Conservation (phyloP, 1,140 invertebrate genomes). For the Dendrolimus kikuchii region DNA sequence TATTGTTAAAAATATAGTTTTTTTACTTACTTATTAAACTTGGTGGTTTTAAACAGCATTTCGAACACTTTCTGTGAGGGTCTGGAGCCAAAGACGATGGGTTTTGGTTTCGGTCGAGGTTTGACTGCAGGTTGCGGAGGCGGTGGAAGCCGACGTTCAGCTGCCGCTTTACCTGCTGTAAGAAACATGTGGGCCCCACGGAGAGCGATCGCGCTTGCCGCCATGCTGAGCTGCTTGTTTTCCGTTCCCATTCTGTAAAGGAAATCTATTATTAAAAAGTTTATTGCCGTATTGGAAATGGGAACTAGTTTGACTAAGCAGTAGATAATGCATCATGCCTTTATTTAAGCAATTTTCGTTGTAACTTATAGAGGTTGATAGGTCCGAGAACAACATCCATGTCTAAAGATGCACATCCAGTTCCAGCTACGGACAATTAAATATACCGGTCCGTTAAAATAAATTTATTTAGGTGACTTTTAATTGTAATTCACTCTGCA, state of each 20-base stretch:
- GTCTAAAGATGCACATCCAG: too few species aligned
- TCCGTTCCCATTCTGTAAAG: slow-evolving; percentile 24
- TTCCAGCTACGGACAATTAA: too few species aligned
- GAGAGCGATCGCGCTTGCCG: slow-evolving; percentile 50
- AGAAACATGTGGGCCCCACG: slow-evolving; percentile 47
- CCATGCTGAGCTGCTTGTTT: slow-evolving; percentile 50
- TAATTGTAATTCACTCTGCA: too few species aligned
- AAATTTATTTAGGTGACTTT: too few species aligned
- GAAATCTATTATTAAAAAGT: neutral
- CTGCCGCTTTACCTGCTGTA: slow-evolving; percentile 30
- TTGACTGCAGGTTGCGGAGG: slow-evolving; percentile 12
- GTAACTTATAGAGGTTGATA: too few species aligned
- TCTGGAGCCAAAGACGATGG: slow-evolving; percentile 26
- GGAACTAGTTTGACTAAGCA: too few species aligned
- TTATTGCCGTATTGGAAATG: too few species aligned
- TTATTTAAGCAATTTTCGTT: too few species aligned
- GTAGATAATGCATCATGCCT: too few species aligned
- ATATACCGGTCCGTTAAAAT: too few species aligned
- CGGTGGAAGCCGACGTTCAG: slow-evolving; percentile 18
- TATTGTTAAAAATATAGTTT: neutral
- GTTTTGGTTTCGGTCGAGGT: slow-evolving; percentile 24
- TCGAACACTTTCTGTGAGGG: slow-evolving; percentile 34
- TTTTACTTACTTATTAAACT: slow-evolving; percentile 45
- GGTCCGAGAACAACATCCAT: too few species aligned
- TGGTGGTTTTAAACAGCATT: slow-evolving; percentile 31